Base-by-base conservation (phyloP, 2,113 vertebrate genomes). In the Sciurus niger region DNA sequence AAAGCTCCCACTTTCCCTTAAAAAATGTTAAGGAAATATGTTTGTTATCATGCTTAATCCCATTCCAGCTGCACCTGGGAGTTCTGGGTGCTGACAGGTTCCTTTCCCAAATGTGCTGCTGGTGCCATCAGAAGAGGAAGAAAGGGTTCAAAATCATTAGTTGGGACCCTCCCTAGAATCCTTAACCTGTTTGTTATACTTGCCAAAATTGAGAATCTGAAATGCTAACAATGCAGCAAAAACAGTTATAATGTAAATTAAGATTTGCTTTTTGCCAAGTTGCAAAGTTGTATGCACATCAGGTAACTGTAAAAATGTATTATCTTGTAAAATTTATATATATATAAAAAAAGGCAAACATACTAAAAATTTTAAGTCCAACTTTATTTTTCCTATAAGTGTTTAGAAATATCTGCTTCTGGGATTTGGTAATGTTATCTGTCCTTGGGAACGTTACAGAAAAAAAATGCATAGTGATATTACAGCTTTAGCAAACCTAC, bases 241-340 rank as follows among this genome's bases (percentile, higher is more conserved):
- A 60, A 63, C 91, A 88, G 74, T 84, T 25, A 46, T 10, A n/a
- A 58, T 28, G 43, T 60, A 84, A 95, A 58, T 77, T 80, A 55
- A 80, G 46, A 84, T 76, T 51, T 84, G 85, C 22, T 87, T 95
- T 96, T 74, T 93, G 91, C 79, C 90, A 96, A 80, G 48, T 85
- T 87, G 65, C 55, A 55, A 93, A 94, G 84, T n/a, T 94, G 16
- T 92, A 83, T 40, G 86, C 82, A 76, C 8, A 92, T 91, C 84
- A 96, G 94, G 90, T 85, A 58, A 84, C 13, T 97, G 92, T 98
- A 95, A 98, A 97, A 97, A 96, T 97, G 95, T 97, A 96, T 95
- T 92, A 96, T 96, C 89, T 96, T 98, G 95, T 97, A 97, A 97
- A 92, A 95, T 48, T 72, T 93, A 82, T n/a, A 76, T 97, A 90